Percentiles rank a stretch among this genome's conserved stretches.
Evolutionary conservation across 1,140 invertebrate genomes (phyloP).

Genomic region (Phocides pigmalion): DNA sequence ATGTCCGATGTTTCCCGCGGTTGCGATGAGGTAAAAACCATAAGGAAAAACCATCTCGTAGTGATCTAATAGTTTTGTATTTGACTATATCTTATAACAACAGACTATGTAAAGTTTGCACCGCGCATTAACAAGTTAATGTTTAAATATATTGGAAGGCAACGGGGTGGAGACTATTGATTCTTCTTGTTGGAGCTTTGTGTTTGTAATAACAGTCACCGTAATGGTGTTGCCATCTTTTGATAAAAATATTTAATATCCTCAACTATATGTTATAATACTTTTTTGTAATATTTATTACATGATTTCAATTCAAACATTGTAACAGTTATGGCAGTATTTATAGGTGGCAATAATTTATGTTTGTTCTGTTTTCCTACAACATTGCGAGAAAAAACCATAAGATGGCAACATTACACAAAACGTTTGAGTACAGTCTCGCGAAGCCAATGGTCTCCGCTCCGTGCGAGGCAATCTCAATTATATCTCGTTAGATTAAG

Average conservation of each 20-base stretch:
- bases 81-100: conserved; percentile 30
- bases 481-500: conserved; percentile 73
- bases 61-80: conserved; percentile 41
- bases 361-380: too few species aligned
- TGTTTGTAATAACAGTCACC: too few species aligned
- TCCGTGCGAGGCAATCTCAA: conserved; percentile 39
- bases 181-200: neutral
- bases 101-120: conserved; percentile 37
- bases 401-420: too few species aligned
- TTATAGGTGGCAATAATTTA: too few species aligned
- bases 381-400: too few species aligned
- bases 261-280: too few species aligned
- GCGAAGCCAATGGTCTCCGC: conserved; percentile 9
- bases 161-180: conserved; percentile 6
- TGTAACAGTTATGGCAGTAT: too few species aligned
- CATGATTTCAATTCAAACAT: too few species aligned
- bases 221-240: too few species aligned
- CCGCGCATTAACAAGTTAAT: conserved; percentile 41
- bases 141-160: conserved; percentile 21
- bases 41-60: conserved; percentile 22
- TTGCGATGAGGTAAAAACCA: neutral
- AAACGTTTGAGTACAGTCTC: neutral
- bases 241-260: too few species aligned
- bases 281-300: too few species aligned
- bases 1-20: neutral